phyloP scores from a whole-genome alignment of 2,888 invertebrate species.

The Tinea pellionella region DNA sequence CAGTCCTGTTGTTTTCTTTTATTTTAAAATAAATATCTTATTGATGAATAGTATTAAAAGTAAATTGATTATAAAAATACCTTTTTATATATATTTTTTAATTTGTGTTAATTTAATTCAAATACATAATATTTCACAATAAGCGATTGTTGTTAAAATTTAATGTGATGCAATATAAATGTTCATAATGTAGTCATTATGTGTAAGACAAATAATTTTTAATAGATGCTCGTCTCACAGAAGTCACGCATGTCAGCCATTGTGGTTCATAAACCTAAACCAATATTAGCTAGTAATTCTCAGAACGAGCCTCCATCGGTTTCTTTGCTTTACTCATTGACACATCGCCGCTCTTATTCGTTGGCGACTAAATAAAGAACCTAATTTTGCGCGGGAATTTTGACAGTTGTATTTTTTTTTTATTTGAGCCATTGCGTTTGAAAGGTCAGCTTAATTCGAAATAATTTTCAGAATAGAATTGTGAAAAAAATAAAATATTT shows the following conservation, averaged over 20 bases:
- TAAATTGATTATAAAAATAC: no score
- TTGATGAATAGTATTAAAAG: no score
- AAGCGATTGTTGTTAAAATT: neutral
- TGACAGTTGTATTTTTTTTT: neutral
- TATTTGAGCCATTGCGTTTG: neutral
- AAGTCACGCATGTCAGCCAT: slow-evolving; percentile 4
- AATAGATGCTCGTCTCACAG: slow-evolving; percentile 2
- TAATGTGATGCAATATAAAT: neutral
- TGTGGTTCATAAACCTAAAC: slow-evolving; percentile 1
- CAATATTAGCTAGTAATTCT: neutral
- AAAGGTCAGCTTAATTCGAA: no score
- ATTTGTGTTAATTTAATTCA: no score
- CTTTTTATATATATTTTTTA: no score
- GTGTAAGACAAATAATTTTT: neutral
- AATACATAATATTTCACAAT: neutral
- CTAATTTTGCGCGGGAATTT: neutral
- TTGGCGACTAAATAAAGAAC: neutral
- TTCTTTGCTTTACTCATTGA: neutral
- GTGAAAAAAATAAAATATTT: no score
- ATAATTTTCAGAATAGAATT: no score
- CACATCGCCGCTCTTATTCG: neutral
- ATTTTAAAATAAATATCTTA: neutral
- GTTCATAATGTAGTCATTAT: neutral
- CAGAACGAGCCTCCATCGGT: slow-evolving; percentile 1
- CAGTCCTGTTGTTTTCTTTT: neutral